A percentile compares a stretch with the other conserved stretches of the same genome.
Evolutionary conservation across 1,140 invertebrate genomes (phyloP).

Genomic region (Ectropis grisescens): DNA sequence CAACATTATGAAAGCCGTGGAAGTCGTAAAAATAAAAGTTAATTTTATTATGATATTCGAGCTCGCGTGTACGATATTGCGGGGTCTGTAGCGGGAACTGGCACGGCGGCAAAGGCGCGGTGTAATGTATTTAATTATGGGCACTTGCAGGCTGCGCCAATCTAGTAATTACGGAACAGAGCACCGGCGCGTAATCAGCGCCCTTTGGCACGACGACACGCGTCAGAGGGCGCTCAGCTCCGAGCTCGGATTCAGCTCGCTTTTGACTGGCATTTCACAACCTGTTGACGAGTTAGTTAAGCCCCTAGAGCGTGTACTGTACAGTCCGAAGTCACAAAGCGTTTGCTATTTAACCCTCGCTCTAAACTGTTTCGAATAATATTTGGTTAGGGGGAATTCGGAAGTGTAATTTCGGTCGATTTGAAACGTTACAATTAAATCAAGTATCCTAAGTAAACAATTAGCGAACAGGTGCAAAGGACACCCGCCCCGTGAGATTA

Average conservation of each 20-base stretch:
- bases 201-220: slow-evolving; percentile 47
- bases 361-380: too few species aligned
- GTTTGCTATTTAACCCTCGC: slow-evolving; percentile 17
- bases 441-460: slow-evolving; percentile 22
- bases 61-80: too few species aligned
- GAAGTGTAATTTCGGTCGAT: slow-evolving; percentile 7
- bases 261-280: slow-evolving; percentile 60
- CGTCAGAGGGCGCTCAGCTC: slow-evolving; percentile 38
- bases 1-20: too few species aligned
- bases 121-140: slow-evolving; percentile 62
- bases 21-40: too few species aligned
- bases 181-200: slow-evolving; percentile 48
- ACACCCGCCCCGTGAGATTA: slow-evolving; percentile 37
- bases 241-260: slow-evolving; percentile 34
- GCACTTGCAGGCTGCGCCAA: slow-evolving; percentile 50
- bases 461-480: slow-evolving; percentile 47
- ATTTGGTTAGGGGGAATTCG: slow-evolving; percentile 6
- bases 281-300: slow-evolving; percentile 63
- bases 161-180: slow-evolving; percentile 58
- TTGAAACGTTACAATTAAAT: slow-evolving; percentile 2
- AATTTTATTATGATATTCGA: too few species aligned
- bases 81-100: too few species aligned
- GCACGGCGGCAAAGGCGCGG: slow-evolving; percentile 35
- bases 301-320: slow-evolving; percentile 38
- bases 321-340: slow-evolving; percentile 33